phyloP scores from a whole-genome alignment of 2,797 vertebrate genomes.

The Lacerta viridis region DNA sequence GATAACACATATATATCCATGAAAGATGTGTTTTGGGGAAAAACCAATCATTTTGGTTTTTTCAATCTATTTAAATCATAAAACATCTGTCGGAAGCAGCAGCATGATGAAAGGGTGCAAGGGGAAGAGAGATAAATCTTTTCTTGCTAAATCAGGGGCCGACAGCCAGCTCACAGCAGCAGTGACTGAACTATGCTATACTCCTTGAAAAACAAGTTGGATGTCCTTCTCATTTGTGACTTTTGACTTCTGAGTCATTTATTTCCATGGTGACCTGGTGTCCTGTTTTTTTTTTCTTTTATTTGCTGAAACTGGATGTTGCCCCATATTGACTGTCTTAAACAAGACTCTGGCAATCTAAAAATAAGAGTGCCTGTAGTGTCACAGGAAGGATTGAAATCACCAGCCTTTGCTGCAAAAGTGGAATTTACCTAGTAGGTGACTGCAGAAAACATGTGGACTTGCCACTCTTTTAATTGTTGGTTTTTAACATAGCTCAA shows the following conservation, averaged over 20 bases:
- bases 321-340: conserved; percentile 4
- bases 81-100: neutral
- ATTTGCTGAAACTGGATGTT: conserved; percentile 20
- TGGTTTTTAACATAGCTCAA: conserved; percentile 54
- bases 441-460: conserved; percentile 55
- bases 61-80: conserved; percentile 6
- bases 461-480: conserved; percentile 54
- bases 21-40: neutral
- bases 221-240: conserved; percentile 2
- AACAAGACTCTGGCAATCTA: conserved; percentile 15
- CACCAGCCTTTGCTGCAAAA: conserved; percentile 51
- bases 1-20: neutral
- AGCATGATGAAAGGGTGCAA: neutral
- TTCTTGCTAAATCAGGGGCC: neutral
- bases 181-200: neutral
- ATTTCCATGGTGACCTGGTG: conserved; percentile 34
- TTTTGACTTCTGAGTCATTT: conserved; percentile 20
- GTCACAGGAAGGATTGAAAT: conserved; percentile 30
- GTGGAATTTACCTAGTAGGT: conserved; percentile 48
- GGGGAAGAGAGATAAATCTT: neutral
- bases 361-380: conserved; percentile 22
- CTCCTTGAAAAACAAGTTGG: conserved; percentile 8
- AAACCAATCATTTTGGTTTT: conserved; percentile 10
- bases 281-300: neutral
- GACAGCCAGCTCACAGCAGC: conserved; percentile 11